Evolutionary conservation across 2,888 invertebrate genomes (phyloP).

Genomic region (Melanostoma scalare): DNA sequence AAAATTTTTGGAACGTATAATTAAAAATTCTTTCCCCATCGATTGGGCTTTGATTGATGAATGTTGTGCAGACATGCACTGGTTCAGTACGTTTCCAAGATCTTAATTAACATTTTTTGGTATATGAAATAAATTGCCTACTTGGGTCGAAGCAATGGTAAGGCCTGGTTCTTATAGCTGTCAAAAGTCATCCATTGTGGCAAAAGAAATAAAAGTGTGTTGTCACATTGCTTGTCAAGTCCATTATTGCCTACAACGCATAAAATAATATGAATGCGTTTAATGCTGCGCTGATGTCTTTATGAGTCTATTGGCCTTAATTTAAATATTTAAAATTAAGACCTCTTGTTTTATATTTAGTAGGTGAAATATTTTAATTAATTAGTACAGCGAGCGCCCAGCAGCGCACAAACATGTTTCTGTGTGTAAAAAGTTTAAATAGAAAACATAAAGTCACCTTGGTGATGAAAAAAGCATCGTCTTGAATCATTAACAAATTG

Average conservation of each 20-base stretch:
- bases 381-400: constrained; percentile 35
- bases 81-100: constrained; percentile 23
- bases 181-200: not conserved
- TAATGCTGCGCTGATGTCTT: not conserved
- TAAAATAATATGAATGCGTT: constrained; percentile 11
- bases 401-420: constrained; percentile 14
- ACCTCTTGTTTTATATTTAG: constrained; percentile 26
- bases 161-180: not conserved
- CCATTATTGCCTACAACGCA: constrained; percentile 13
- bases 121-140: not conserved
- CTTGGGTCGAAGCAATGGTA: not conserved
- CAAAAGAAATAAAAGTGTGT: constrained; percentile 1
- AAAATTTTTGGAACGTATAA: constrained; percentile 48
- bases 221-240: not conserved
- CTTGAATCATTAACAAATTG: constrained; percentile 19
- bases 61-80: constrained; percentile 11
- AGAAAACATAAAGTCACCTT: constrained; percentile 48
- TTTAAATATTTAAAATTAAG: constrained; percentile 51
- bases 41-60: constrained; percentile 60
- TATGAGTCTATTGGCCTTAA: constrained; percentile 59
- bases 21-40: constrained; percentile 55
- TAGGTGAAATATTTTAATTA: constrained; percentile 43
- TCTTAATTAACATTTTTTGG: constrained; percentile 47
- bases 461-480: constrained; percentile 27
- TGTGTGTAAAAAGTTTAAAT: constrained; percentile 29